Percentiles rank a stretch among this genome's conserved stretches.
Conservation (phyloP, 2,888 invertebrate genomes). For the Metopia argyrocephala region DNA sequence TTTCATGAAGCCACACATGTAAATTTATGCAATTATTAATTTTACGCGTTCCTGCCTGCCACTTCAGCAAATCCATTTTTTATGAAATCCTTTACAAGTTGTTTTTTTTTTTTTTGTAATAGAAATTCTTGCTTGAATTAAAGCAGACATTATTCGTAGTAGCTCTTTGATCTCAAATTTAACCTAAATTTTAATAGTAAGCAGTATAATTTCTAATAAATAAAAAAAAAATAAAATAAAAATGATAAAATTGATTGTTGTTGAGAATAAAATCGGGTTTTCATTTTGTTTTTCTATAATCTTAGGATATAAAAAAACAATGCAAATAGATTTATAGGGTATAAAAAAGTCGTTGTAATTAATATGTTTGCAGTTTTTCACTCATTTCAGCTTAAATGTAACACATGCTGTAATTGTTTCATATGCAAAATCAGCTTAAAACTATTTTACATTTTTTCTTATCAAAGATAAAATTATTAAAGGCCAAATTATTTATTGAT, state of each 20-base stretch:
- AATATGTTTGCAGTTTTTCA: background rate
- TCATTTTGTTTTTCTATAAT: too few relatives aligned
- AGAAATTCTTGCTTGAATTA: too few relatives aligned
- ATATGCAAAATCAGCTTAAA: background rate
- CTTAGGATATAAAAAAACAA: too few relatives aligned
- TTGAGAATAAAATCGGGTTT: too few relatives aligned
- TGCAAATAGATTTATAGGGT: background rate
- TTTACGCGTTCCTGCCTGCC: conserved; percentile 73
- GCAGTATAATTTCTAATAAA: too few relatives aligned
- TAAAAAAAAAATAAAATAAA: too few relatives aligned
- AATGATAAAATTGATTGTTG: too few relatives aligned
- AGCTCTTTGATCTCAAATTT: too few relatives aligned
- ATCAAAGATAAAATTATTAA: background rate
- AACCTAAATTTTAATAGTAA: too few relatives aligned
- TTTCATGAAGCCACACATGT: conserved; percentile 73
- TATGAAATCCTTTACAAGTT: too few relatives aligned
- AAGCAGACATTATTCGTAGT: too few relatives aligned
- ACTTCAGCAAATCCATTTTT: conserved; percentile 47
- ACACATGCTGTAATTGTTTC: conserved; percentile 34
- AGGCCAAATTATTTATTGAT: background rate
- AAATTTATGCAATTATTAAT: conserved; percentile 79
- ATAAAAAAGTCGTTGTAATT: background rate
- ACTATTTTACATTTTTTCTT: background rate
- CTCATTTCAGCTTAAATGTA: background rate
- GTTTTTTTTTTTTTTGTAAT: background rate